Conservation (phyloP, 2,888 invertebrate species). For the Cinara cedri region DNA sequence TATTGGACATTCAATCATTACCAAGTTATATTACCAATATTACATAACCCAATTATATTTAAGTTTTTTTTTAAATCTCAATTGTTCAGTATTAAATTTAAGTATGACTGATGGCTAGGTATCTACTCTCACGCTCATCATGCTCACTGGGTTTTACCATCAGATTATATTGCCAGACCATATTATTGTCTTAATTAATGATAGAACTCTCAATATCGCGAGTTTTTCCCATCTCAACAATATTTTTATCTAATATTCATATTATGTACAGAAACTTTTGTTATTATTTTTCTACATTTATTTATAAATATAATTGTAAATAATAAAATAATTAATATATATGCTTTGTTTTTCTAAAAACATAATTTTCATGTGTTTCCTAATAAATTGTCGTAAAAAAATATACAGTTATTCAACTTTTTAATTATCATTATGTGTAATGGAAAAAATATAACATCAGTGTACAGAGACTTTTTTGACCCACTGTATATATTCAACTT, state of each 20-base stretch:
- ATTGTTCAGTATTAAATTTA: not conserved
- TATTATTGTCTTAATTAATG: not conserved
- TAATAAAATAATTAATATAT: constrained; percentile 10
- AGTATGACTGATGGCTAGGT: not conserved
- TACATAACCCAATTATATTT: too few species aligned
- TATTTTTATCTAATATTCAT: not conserved
- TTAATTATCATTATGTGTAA: too few species aligned
- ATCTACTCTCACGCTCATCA: too few species aligned
- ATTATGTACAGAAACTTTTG: constrained; percentile 11
- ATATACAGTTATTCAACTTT: too few species aligned
- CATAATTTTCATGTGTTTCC: too few species aligned
- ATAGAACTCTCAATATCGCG: too few species aligned
- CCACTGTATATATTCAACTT: not conserved
- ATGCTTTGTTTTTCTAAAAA: not conserved
- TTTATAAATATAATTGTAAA: not conserved
- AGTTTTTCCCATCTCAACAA: too few species aligned
- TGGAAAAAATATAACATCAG: not conserved
- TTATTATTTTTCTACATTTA: not conserved
- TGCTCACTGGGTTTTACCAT: too few species aligned
- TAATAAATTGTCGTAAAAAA: too few species aligned
- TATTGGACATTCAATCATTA: not conserved
- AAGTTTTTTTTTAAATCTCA: too few species aligned
- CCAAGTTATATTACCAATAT: not conserved
- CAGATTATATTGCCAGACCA: not conserved
- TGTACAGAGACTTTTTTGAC: not conserved